Percentiles rank a stretch among this genome's conserved stretches.
These are phyloP conservation scores for Sylvietta virens DNA, from an alignment of 2,113 vertebrate species.

Conservation along the genomic window DNA sequence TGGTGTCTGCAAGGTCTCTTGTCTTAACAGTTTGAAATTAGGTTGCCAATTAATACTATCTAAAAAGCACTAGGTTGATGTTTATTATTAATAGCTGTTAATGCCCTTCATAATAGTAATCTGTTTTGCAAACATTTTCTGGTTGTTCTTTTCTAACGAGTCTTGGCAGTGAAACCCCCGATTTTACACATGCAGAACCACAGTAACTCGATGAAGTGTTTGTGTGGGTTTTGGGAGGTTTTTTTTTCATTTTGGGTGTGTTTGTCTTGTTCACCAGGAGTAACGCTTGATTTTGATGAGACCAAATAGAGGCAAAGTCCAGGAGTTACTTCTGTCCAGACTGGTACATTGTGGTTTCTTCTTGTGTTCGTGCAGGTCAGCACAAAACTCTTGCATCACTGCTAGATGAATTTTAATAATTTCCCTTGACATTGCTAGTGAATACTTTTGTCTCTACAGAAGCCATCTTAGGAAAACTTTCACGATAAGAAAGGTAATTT, in stretches of 20 bases:
- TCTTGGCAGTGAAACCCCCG: background rate
- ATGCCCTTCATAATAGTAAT: background rate
- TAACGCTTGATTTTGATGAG: background rate
- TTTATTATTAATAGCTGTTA: constrained; percentile 32
- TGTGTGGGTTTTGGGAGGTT: background rate
- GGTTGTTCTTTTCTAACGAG: constrained; percentile 12
- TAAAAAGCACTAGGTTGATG: constrained; percentile 1
- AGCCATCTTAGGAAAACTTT: constrained; percentile 30
- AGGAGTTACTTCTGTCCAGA: background rate
- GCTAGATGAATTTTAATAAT: background rate
- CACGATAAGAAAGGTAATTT: background rate
- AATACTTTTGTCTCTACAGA: constrained; percentile 6
- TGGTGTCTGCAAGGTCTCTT: background rate
- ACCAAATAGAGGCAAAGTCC: background rate
- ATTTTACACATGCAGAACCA: background rate
- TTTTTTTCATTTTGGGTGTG: background rate
- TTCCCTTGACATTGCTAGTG: background rate
- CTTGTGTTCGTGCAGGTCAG: background rate
- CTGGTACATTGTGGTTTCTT: background rate
- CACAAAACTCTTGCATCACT: background rate
- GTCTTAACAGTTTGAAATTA: background rate
- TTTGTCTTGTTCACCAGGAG: background rate
- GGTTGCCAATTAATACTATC: constrained; percentile 17
- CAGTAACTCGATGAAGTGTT: background rate
- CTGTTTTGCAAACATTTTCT: constrained; percentile 24